Evolutionary conservation across 2,113 vertebrate genomes (phyloP).

Genomic region (Takifugu flavidus): DNA sequence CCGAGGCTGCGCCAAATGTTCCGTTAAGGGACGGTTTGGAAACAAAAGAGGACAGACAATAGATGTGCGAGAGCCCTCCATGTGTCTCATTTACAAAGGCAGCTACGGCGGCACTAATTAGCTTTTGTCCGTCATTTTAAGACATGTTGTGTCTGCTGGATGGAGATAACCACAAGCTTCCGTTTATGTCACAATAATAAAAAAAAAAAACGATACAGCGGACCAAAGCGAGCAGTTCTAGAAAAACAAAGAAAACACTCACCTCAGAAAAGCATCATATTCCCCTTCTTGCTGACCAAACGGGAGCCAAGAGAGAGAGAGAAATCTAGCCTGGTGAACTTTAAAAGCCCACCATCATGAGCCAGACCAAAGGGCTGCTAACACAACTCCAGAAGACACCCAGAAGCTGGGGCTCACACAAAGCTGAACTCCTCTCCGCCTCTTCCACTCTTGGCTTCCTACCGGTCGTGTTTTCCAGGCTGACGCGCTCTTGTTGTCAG

Average conservation of each 20-base stretch:
- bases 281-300: conserved; percentile 9
- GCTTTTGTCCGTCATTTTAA: conserved; percentile 7
- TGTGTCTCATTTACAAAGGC: conserved; percentile 30
- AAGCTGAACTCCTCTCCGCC: conserved; percentile 51
- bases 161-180: neutral
- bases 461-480: conserved; percentile 22
- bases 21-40: conserved; percentile 28
- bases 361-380: conserved; percentile 9
- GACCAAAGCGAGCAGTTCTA: neutral
- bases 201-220: neutral
- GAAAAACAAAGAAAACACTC: conserved; percentile 56
- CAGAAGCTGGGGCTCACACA: conserved; percentile 43
- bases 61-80: conserved; percentile 24
- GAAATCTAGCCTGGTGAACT: conserved; percentile 25
- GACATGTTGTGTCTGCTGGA: neutral
- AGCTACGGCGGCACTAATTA: conserved; percentile 11
- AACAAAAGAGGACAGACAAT: conserved; percentile 63
- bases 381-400: conserved; percentile 46
- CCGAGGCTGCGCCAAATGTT: conserved; percentile 19
- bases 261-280: conserved; percentile 55
- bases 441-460: conserved; percentile 31
- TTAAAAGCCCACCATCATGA: conserved; percentile 15
- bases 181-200: neutral
- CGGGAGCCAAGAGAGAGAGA: neutral
- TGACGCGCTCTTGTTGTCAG: conserved; percentile 20